These are phyloP conservation scores for Poeciliopsis turneri DNA, from an alignment of 2,797 vertebrate species.

Conservation along the genomic window DNA sequence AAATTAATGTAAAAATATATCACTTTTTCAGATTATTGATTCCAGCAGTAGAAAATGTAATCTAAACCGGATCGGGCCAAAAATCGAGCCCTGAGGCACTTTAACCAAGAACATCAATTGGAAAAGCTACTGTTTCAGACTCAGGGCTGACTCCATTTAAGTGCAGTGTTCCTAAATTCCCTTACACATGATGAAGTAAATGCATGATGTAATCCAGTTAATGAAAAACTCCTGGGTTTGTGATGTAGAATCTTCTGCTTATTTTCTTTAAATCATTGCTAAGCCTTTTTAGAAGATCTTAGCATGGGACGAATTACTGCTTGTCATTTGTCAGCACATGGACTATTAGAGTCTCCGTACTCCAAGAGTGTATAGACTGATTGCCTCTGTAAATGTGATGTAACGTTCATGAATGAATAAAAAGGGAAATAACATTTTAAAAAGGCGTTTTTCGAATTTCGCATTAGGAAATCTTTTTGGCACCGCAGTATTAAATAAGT, in stretches of 20 bases:
- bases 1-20: background rate
- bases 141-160: background rate
- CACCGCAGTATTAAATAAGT: slow-evolving; percentile 21
- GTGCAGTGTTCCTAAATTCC: background rate
- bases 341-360: too few species aligned
- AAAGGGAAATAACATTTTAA: background rate
- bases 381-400: background rate
- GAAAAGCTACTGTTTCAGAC: background rate
- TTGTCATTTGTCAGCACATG: slow-evolving; percentile 4
- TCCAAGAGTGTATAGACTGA: background rate
- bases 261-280: background rate
- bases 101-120: background rate
- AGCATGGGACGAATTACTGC: background rate
- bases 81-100: background rate
- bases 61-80: background rate
- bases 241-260: background rate
- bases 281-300: background rate
- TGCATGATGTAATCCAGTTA: background rate
- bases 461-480: slow-evolving; percentile 22
- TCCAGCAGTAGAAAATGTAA: background rate
- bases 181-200: background rate
- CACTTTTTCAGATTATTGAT: background rate
- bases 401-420: background rate
- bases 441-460: slow-evolving; percentile 33
- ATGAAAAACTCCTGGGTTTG: background rate